Evolutionary conservation across 2,113 vertebrate genomes (phyloP), one percentile per base, ranked within the genome.

Genomic region (Orycteropus afer): DNA sequence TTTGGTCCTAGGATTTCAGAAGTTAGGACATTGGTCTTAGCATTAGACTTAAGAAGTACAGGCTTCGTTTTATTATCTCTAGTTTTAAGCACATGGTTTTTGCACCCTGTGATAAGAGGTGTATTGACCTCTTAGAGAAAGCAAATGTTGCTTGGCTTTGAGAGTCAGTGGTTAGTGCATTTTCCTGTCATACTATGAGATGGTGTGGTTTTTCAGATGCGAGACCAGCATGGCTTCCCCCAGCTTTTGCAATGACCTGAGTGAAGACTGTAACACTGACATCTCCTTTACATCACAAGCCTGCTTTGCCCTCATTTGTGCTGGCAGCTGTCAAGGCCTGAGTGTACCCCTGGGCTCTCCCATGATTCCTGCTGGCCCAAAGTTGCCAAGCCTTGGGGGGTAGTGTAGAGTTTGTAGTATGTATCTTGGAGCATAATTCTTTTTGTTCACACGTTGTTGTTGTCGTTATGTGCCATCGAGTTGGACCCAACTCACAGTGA

Each of bases 21-120:
- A 27, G 77, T 34, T 13, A 2, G 71, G 40, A 5, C 17, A 0
- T 3, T 42, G 9, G 0, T 0, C 0, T 74, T 27, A 12, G 37
- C 5, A 0, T 34, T 11, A 13, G 65, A 3, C 76, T 11, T 5
- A 0, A 23, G 45, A 53, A 47, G 5, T 18, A 0, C 10, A 7
- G 29, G 22, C 53, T 5, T 71, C 17, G 7, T 27, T 6, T 27
- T 12, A 20, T n/a, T 42, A 17, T 20, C 49, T 34, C 25, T 3
- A 85, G 61, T 34, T 29, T 4, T 45, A 22, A 25, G 61, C 34
- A 1, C 40, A 0, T 34, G 59, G 27, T 78, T 89, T 49, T 53
- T 73, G 13, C 25, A 4, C 80, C 81, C 37, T 0, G 0, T 34
- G 87, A 32, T 23, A 55, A 34, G 73, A n/a, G 79, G 55, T 59